Conservation (phyloP, 2,888 invertebrate genomes). For the Patella pellucida region DNA sequence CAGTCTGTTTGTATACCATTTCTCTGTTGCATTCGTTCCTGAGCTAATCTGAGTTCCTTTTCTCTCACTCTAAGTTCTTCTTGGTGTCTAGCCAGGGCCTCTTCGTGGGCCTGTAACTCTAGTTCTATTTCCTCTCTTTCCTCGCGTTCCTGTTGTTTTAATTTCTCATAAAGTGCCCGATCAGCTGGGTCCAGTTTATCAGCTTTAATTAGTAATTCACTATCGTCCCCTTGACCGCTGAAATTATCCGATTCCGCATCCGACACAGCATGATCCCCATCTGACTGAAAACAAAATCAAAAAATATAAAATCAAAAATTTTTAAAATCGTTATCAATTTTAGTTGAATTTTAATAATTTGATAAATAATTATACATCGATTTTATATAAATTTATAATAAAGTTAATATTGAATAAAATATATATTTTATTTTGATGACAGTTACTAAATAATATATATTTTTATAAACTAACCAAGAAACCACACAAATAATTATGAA, state of each 20-base stretch:
- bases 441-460: too few relatives aligned
- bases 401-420: too few relatives aligned
- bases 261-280: slow-evolving; percentile 58
- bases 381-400: too few relatives aligned
- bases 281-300: slow-evolving; percentile 52
- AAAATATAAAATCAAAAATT: background rate
- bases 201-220: slow-evolving; percentile 41
- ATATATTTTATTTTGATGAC: too few relatives aligned
- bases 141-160: slow-evolving; percentile 69
- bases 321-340: too few relatives aligned
- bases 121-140: slow-evolving; percentile 70
- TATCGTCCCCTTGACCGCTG: slow-evolving; percentile 50
- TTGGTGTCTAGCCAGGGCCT: slow-evolving; percentile 58
- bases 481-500: too few relatives aligned
- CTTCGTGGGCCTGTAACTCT: slow-evolving; percentile 70
- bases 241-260: slow-evolving; percentile 50
- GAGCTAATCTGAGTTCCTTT: slow-evolving; percentile 51
- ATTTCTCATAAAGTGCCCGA: slow-evolving; percentile 65
- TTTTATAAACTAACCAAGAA: too few relatives aligned
- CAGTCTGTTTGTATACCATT: slow-evolving; percentile 4
- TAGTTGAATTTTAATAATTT: too few relatives aligned
- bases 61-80: slow-evolving; percentile 57
- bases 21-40: slow-evolving; percentile 40
- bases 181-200: slow-evolving; percentile 66
- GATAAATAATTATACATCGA: too few relatives aligned